These are phyloP conservation scores for Metacarcinus magister DNA, from an alignment of 2,888 invertebrate species.

Conservation along the genomic window DNA sequence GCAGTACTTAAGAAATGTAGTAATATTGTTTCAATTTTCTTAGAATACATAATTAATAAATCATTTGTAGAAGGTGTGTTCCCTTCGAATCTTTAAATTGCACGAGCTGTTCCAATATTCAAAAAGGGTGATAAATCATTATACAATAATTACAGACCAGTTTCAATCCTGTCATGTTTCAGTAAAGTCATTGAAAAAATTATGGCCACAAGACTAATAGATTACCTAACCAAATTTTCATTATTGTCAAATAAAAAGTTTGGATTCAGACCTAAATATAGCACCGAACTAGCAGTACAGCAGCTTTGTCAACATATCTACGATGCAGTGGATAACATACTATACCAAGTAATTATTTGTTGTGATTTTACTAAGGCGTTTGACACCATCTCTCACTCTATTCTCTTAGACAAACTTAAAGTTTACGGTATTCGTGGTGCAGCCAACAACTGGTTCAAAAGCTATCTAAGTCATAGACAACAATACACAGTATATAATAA, in stretches of 20 bases:
- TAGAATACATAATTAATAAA: background rate
- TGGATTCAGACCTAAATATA: background rate
- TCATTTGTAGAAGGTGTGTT: background rate
- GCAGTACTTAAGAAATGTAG: too few species aligned
- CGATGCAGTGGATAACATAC: background rate
- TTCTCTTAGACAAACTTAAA: too few species aligned
- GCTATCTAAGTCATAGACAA: too few species aligned
- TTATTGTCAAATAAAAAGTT: background rate
- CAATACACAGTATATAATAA: too few species aligned
- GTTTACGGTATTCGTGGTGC: too few species aligned
- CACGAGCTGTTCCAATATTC: background rate
- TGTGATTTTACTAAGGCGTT: too few species aligned
- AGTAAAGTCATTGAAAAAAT: background rate
- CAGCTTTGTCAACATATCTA: too few species aligned
- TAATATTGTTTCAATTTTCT: background rate
- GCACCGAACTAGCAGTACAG: background rate
- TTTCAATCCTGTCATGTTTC: background rate
- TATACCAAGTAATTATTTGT: background rate
- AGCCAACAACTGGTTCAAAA: too few species aligned
- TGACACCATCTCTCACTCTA: too few species aligned
- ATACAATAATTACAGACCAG: background rate
- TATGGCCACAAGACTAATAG: background rate
- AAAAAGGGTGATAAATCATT: background rate
- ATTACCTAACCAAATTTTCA: background rate
- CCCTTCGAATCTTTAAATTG: background rate